Base-by-base conservation (phyloP, 2,113 vertebrate genomes). In the Circaetus gallicus region DNA sequence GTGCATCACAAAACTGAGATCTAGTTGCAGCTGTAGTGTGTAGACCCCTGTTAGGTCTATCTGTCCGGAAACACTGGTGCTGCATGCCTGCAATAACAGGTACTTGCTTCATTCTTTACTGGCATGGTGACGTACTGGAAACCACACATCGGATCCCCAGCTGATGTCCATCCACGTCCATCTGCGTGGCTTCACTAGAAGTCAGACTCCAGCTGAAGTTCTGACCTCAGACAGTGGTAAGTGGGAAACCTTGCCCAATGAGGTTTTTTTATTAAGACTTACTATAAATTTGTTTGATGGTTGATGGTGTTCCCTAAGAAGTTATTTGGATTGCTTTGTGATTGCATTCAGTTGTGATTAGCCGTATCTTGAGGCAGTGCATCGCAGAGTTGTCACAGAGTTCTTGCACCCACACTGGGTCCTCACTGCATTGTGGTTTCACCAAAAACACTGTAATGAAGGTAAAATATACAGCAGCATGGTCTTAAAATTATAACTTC, bases 71-170 rank as follows among this genome's bases (percentile, higher is more conserved):
- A 9, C 34, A 21, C 36, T 38, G 65, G 16, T 65, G 86, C 43
- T 67, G 16, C 6, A 1, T 40, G 76, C 32, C 59, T 72, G 34
- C 56, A 76, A 20, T 42, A 38, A 20, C 19, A 67, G 38, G 21
- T 36, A 16, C n/a, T 86, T 2, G 0, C 47, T 65, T 61, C 13
- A 3, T 65, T 80, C 66, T 45, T 53, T 11, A 58, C 43, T 76
- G 86, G 40, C 34, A 38, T 0, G 0, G 42, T 65, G 73, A 49
- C 21, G 10, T 22, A 22, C 32, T 71, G 76, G 65, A 78, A 95
- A 61, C 7, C 56, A 15, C 0, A 0, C 6, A 1, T 8, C 6
- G 5, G 18, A 71, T 74, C 47, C 3, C 38, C 55, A 52, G 38
- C 4, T 59, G 3, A 34, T 19, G 34, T 5, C 50, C 5, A 0